Conservation (phyloP, 2,113 vertebrate species). For the Lontra canadensis region DNA sequence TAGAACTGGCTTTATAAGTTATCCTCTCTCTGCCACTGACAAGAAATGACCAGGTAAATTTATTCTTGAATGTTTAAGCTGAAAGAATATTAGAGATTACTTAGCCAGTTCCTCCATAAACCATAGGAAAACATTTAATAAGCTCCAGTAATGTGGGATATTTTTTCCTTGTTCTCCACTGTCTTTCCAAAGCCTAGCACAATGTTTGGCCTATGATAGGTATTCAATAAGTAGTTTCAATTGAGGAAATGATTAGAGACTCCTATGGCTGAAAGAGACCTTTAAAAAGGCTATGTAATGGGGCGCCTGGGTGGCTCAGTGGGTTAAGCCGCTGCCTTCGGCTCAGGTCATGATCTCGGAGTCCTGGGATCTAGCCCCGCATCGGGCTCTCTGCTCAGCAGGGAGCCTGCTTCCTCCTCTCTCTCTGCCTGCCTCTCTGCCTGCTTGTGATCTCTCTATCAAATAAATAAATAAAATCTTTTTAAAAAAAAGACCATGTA, state of each 20-base stretch:
- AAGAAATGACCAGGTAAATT: not conserved
- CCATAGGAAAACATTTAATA: not conserved
- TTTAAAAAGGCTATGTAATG: conserved; percentile 30
- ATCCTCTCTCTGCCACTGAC: not conserved
- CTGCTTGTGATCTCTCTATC: too few species aligned
- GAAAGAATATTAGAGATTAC: conserved; percentile 14
- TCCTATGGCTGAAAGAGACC: not conserved
- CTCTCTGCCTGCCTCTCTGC: too few species aligned
- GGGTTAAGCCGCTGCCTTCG: too few species aligned
- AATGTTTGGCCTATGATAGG: not conserved
- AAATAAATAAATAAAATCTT: too few species aligned
- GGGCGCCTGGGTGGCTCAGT: too few species aligned
- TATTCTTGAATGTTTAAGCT: conserved; percentile 21
- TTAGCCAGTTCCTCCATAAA: not conserved
- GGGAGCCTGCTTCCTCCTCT: too few species aligned
- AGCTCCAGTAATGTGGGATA: not conserved
- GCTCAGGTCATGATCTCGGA: too few species aligned
- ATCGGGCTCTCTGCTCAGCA: too few species aligned
- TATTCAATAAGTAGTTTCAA: conserved; percentile 37
- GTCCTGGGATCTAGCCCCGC: too few species aligned
- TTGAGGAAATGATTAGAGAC: not conserved
- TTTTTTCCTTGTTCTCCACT: not conserved
- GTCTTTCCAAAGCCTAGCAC: not conserved
- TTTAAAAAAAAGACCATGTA: conserved; percentile 11
- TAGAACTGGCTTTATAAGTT: not conserved